Evolutionary conservation across 2,888 invertebrate genomes (phyloP).

Genomic region (Cantharis flavilabris): DNA sequence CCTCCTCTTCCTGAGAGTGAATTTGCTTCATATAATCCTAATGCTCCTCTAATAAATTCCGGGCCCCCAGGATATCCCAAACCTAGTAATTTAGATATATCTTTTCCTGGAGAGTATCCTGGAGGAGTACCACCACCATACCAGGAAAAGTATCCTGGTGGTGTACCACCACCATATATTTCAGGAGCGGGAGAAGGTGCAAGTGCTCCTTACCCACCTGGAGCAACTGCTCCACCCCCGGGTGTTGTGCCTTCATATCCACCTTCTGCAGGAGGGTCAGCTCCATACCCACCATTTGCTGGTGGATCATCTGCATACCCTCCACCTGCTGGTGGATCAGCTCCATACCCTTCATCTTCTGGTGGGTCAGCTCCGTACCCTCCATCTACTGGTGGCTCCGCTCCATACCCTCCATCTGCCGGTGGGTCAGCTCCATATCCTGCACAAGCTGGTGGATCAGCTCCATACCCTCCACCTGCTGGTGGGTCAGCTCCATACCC

Average conservation of each 20-base stretch:
- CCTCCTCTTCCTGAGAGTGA: neutral
- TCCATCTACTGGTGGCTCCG: neutral
- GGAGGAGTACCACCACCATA: neutral
- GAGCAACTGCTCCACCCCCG: neutral
- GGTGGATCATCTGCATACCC: conserved; percentile 8
- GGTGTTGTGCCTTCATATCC: neutral
- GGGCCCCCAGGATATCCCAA: neutral
- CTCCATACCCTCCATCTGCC: neutral
- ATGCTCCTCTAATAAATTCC: neutral
- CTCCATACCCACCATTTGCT: neutral
- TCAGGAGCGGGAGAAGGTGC: conserved; percentile 4
- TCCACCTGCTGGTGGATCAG: conserved; percentile 6
- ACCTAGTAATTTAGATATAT: neutral
- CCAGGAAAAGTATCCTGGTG: neutral
- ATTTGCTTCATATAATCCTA: neutral
- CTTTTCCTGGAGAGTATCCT: neutral
- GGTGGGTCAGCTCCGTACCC: conserved; percentile 8
- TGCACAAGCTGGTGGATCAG: neutral
- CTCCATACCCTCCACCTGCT: neutral
- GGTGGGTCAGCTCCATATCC: neutral
- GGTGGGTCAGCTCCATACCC: neutral
- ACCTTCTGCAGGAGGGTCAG: conserved; percentile 1
- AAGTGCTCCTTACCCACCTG: neutral
- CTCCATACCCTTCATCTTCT: neutral
- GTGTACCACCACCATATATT: neutral